Base-by-base conservation (phyloP, 92 coral and sea anemone species). In the Plumapathes pennacea region DNA sequence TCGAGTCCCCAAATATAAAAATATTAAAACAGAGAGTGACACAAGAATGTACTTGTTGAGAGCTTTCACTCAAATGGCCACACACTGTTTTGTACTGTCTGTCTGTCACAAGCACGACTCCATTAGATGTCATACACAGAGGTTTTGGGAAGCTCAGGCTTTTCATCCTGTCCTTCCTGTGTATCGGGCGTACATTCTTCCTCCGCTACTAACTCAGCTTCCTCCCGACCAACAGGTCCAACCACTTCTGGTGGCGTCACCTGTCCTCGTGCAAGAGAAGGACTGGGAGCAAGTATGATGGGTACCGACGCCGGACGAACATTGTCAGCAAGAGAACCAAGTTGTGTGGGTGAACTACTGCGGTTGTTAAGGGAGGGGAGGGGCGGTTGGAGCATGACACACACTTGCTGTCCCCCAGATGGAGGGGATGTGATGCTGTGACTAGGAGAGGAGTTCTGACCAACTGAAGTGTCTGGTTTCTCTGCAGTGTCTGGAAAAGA, bases 281-380 rank as follows among this genome's bases (percentile, higher is more conserved):
- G 99, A 73, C 99, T 94, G 50, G 99, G 99, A 11, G 99, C 97
- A 2, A 94, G 85, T 26, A 94, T 94, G 64, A 94, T 94, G 4
- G 99, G 99, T 28, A 94, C 96, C 11, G 99, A 88, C 47, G 88
- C 80, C 57, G 99, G 94, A 11, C 91, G 84, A 19, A 90, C 90
- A 62, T 89, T 86, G 77, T 94, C 96, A 10, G 99, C 90, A 46
- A 94, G 50, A 18, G 99, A 88, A 51, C 99, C 99, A 20, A 84
- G 85, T 47, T 85, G 96, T 24, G 99, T 84, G 24, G 99, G 99
- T 15, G 99, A 88, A 62, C 83, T 80, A 74, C 94, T 83, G 45
- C 90, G 78, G 66, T 90, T 90, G 27, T 81, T 72, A n/a, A 94
- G 77, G 24, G 99, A 94, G 5, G 99, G 99, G 0, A 94, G 78